Base-by-base conservation (phyloP, 2,797 vertebrate species). In the Syngnathus acus region DNA sequence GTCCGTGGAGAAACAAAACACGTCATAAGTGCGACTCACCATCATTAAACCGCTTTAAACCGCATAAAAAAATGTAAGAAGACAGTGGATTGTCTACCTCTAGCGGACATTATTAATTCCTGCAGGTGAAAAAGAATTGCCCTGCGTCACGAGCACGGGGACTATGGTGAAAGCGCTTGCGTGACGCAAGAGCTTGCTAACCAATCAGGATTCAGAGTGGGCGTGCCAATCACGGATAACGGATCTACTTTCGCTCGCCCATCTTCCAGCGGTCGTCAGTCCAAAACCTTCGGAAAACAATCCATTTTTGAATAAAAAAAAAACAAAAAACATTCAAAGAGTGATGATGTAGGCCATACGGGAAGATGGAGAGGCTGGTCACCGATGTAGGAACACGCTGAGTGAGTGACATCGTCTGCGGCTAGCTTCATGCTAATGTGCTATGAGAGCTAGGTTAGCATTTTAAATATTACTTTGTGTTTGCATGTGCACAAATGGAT, bases 201-300 rank as follows among this genome's bases (percentile, higher is more conserved):
- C 87, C 82, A 86, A 87, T 85, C 0, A 9, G 32, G 10, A 58
- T 43, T 1, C 2, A 19, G 53, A 0, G 40, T 0, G 53, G 77
- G 74, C 64, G 75, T 72, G 75, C 10, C 55, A 1, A 7, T 3
- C 23, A 9, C 23, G 65, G 55, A 86, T 87, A 88, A 86, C 82
- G 83, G 80, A 80, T 64, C 62, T 53, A 48, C 43, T 45, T 40
- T 26, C 40, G n/a, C 59, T 10, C 21, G 6, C 6, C 62, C 7
- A 9, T 64, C 39, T 40, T 32, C 37, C 32, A 53, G 43, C 65
- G 42, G 13, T 11, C 1, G 50, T 50, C 63, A 68, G 51, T 65
- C 39, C 16, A 13, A 43, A 62, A 23, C 58, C 4, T n/a, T 6
- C 7, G 62, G 3, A 7, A 70, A 23, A 26, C 5, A 47, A 26